Base-by-base conservation (phyloP, 2,888 invertebrate species). In the Chrysolina americana region DNA sequence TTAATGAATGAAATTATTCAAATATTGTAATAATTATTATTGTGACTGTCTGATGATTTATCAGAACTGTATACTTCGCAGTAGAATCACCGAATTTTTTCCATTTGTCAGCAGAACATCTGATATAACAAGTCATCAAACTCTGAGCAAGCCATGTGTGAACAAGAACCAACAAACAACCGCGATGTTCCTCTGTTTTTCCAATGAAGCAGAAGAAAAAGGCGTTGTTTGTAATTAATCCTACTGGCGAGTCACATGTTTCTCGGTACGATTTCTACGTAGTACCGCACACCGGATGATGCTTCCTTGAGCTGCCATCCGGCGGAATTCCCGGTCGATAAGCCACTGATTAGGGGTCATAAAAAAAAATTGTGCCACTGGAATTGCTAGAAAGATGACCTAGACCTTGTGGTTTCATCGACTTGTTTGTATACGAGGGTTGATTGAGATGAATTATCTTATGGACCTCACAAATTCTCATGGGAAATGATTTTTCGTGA, bases 151-250 rank as follows among this genome's bases (percentile, higher is more conserved):
- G 66, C 66, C 70, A 74, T 74, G 62, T 73, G 73, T 73, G 65
- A 73, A 64, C 74, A 21, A 28, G 17, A 65, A 70, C 62, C 74
- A 74, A 74, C 56, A 74, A 74, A 70, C 68, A 68, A 36, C n/a
- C n/a, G 44, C 23, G 65, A 56, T 56, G 21, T 69, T 64, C 68
- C 15, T 59, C 15, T 59, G 59, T 59, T 36, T 59, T 59, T n/a
- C 21, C 21, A 11, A 8, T 15, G 47, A 15, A 47, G 19, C 53
- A 70, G 41, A 50, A 50, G 50, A 72, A 72, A 68, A 68, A 63
- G 48, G 48, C 63, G 41, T 68, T 63, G 63, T 72, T 11, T 21
- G 23, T 36, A 59, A 59, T 59, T 56, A 56, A 21, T 56, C 56
- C 23, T 5, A 23, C 56, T 19, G 13, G 56, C 19, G 53, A 28